Conservation (phyloP, 1,140 invertebrate genomes). For the Drosophila pruinosa region DNA sequence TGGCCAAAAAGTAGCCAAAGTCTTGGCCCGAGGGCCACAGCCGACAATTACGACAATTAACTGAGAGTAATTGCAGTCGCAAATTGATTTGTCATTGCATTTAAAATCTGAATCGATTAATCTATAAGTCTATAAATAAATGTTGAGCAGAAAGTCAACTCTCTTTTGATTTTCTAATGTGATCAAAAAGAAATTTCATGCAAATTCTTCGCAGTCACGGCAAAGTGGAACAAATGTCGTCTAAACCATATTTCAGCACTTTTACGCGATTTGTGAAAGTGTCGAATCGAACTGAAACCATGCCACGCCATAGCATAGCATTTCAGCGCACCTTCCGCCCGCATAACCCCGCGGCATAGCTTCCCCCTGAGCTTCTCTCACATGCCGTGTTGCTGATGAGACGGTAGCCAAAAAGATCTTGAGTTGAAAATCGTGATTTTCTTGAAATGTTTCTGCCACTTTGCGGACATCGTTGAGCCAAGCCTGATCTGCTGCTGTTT, state of each 20-base stretch:
- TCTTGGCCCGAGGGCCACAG: not conserved
- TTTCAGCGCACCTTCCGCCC: conserved; percentile 2
- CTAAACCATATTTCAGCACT: conserved; percentile 17
- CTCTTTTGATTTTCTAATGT: not conserved
- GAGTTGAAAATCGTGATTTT: conserved; percentile 74
- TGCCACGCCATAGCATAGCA: conserved; percentile 18
- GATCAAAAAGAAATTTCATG: conserved; percentile 27
- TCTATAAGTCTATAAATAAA: conserved; percentile 11
- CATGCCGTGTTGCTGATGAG: not conserved
- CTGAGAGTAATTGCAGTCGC: conserved; percentile 7
- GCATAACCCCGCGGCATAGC: conserved; percentile 1
- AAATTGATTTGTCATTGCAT: conserved; percentile 63
- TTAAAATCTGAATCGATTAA: conserved; percentile 1
- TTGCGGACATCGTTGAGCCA: conserved; percentile 11
- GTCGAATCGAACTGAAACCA: conserved; percentile 16
- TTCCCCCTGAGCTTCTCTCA: not conserved
- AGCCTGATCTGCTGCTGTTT: conserved; percentile 16
- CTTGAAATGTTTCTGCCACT: conserved; percentile 72
- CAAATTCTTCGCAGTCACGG: conserved; percentile 32
- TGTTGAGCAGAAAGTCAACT: not conserved
- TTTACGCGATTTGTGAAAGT: conserved; percentile 41
- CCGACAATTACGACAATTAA: conserved; percentile 17
- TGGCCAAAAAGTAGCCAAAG: conserved; percentile 21
- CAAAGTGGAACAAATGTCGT: conserved; percentile 53
- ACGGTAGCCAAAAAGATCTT: conserved; percentile 33